Evolutionary conservation across 1,140 invertebrate genomes (phyloP).

Genomic region (Penaeus vannamei): DNA sequence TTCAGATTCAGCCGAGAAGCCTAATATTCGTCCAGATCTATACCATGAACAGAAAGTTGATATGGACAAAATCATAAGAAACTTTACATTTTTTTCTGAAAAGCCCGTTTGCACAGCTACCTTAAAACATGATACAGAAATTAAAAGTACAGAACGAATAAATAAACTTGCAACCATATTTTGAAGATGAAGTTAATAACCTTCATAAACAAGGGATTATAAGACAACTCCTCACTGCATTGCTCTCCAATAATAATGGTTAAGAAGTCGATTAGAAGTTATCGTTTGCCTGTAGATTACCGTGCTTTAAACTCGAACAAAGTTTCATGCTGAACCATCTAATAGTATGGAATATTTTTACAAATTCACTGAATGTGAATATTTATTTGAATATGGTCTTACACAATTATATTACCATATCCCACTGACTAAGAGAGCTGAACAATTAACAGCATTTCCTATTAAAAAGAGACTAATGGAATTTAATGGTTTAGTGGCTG

Average conservation of each 20-base stretch:
- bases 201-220: slow-evolving; percentile 35
- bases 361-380: slow-evolving; percentile 1
- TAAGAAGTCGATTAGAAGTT: background rate
- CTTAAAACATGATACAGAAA: background rate
- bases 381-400: background rate
- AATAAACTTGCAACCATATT: slow-evolving; percentile 4
- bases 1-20: background rate
- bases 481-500: background rate
- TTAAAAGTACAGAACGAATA: background rate
- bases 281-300: slow-evolving; percentile 33
- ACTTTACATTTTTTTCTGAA: slow-evolving; percentile 12
- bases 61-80: too few species aligned
- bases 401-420: too few species aligned
- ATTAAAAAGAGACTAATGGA: slow-evolving; percentile 20
- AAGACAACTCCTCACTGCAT: background rate
- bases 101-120: background rate
- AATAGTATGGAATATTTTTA: background rate
- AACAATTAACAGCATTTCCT: background rate
- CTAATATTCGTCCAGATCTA: background rate
- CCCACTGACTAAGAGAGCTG: background rate
- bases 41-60: background rate
- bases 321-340: background rate
- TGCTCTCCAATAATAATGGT: background rate
- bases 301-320: slow-evolving; percentile 2
- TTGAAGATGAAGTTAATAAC: slow-evolving; percentile 20